Evolutionary conservation across 2,888 invertebrate genomes (phyloP).

Genomic region (Stenodera caucasica): DNA sequence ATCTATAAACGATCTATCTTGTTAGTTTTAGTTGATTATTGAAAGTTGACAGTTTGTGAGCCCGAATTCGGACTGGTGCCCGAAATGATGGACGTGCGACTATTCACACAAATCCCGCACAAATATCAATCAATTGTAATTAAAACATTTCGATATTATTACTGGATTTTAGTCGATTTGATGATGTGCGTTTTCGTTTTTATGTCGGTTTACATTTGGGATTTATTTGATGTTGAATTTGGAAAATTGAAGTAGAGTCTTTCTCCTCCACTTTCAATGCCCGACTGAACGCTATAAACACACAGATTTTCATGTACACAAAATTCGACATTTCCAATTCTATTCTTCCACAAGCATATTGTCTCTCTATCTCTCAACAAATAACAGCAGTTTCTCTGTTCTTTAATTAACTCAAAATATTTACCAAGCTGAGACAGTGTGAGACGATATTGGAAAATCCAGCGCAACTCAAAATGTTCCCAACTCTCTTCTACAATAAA

Average conservation of each 20-base stretch:
- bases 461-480: not conserved
- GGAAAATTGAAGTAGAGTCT: not conserved
- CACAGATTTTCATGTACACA: constrained; percentile 5
- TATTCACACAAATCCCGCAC: no score
- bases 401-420: constrained; percentile 54
- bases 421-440: constrained; percentile 41
- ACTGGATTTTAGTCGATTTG: no score
- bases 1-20: constrained; percentile 45
- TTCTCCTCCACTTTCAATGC: constrained; percentile 19
- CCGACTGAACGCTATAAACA: constrained; percentile 12
- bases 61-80: no score
- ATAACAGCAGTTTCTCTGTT: constrained; percentile 42
- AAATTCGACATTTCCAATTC: constrained; percentile 12
- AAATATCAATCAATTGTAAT: no score
- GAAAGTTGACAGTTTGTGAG: constrained; percentile 39
- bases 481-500: no score
- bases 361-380: constrained; percentile 27
- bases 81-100: no score
- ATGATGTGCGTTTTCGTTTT: no score
- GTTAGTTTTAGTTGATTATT: constrained; percentile 41
- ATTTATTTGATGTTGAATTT: not conserved
- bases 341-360: constrained; percentile 24
- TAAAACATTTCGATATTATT: no score
- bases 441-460: constrained; percentile 13
- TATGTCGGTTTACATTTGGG: no score